phyloP scores from a whole-genome alignment of 30 jellyfish, hydroid and myxozoan genomes.

The Aurelia sp. region DNA sequence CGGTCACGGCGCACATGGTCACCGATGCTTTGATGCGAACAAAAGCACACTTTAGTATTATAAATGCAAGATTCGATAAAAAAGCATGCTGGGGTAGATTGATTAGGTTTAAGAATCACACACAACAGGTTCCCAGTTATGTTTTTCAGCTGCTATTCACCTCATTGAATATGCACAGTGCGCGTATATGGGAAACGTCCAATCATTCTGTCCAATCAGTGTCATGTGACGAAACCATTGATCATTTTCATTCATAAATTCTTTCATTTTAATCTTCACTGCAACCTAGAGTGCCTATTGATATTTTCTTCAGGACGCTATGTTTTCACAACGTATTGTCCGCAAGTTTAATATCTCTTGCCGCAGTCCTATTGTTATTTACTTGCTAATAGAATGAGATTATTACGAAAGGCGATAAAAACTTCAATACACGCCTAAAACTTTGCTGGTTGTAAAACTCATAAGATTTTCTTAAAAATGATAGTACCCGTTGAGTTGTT shows the following conservation, averaged over 20 bases:
- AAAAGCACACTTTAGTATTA: conserved; percentile 34
- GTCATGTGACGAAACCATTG: neutral
- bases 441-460: too few relatives aligned
- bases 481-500: too few relatives aligned
- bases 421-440: too few relatives aligned
- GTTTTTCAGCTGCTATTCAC: conserved; percentile 47
- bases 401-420: too few relatives aligned
- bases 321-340: neutral
- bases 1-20: neutral
- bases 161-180: conserved; percentile 4
- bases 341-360: conserved; percentile 1
- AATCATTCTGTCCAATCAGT: neutral
- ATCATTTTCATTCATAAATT: neutral
- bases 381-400: neutral
- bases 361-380: neutral
- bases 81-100: conserved; percentile 19
- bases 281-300: neutral
- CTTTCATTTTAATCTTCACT: neutral
- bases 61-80: too few relatives aligned
- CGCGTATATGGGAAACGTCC: neutral
- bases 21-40: neutral
- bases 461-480: too few relatives aligned
- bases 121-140: conserved; percentile 40
- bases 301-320: neutral
- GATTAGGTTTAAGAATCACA: conserved; percentile 11